These are phyloP conservation scores for Taenioides sp. DNA, from an alignment of 2,797 vertebrate genomes.

Conservation along the genomic window DNA sequence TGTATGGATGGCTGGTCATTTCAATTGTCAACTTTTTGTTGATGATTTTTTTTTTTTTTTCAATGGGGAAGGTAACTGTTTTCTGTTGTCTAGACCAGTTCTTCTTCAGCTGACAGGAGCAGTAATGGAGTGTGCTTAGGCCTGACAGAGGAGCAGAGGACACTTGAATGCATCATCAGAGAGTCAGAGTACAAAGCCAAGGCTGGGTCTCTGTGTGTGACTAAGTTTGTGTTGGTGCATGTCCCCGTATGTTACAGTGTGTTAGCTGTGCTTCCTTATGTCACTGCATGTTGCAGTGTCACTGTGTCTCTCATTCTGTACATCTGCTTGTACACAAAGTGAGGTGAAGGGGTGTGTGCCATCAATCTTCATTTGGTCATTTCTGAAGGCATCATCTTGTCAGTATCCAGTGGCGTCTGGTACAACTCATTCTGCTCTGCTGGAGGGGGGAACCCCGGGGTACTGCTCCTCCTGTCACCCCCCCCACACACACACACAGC, in stretches of 20 bases:
- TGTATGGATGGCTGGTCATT: not conserved
- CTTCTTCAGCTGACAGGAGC: constrained; percentile 50
- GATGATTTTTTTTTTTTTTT: not conserved
- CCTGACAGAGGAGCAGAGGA: constrained; percentile 45
- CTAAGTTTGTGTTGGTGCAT: constrained; percentile 49
- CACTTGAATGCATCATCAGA: constrained; percentile 2
- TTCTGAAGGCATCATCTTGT: constrained; percentile 78
- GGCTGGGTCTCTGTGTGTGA: constrained; percentile 39
- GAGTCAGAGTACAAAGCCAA: not conserved
- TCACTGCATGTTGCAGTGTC: constrained; percentile 23
- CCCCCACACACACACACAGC: constrained; percentile 56
- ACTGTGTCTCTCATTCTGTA: not conserved
- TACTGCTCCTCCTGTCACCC: constrained; percentile 75
- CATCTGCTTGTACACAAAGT: constrained; percentile 53
- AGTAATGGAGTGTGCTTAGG: constrained; percentile 60
- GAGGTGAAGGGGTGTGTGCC: constrained; percentile 53
- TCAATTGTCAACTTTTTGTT: no score
- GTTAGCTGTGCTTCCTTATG: constrained; percentile 35
- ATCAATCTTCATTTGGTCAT: constrained; percentile 85
- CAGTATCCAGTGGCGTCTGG: constrained; percentile 78
- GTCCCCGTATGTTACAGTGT: constrained; percentile 42
- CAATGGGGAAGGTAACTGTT: not conserved
- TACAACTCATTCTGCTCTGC: constrained; percentile 78
- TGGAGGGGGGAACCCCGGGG: constrained; percentile 72
- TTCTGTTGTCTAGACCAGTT: constrained; percentile 36